Evolutionary conservation across 35 echinoderm and acorn worm genomes (phyloP).

Genomic region (Apostichopus parvimensis): DNA sequence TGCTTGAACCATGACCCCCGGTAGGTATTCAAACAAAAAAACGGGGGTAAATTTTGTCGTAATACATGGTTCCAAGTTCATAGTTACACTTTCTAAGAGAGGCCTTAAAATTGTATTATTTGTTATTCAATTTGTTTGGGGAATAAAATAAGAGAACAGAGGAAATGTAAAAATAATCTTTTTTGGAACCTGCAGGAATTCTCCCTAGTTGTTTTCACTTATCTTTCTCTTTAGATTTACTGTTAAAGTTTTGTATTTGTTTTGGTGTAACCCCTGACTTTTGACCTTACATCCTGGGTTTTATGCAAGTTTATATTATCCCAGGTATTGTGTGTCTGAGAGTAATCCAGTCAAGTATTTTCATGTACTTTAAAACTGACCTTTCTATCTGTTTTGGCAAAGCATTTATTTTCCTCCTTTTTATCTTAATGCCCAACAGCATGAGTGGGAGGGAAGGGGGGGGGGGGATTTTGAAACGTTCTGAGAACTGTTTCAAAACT

Average conservation of each 20-base stretch:
- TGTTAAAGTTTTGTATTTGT: background rate
- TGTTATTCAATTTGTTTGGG: no score
- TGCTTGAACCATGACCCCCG: no score
- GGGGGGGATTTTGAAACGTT: background rate
- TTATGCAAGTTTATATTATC: background rate
- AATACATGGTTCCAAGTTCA: no score
- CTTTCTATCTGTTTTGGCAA: background rate
- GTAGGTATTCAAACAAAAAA: no score
- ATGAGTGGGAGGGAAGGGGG: background rate
- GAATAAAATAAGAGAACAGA: no score
- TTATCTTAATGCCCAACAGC: background rate
- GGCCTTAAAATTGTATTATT: no score
- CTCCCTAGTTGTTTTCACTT: background rate
- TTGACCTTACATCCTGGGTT: background rate
- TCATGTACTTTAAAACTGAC: background rate
- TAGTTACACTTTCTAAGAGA: no score
- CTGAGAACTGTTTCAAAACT: background rate
- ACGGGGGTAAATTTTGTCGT: no score
- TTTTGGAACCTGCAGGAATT: background rate
- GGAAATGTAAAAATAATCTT: background rate
- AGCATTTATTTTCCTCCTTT: background rate
- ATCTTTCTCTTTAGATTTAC: background rate
- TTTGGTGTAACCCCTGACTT: background rate
- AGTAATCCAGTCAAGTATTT: background rate
- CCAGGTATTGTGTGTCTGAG: background rate